Evolutionary conservation across 1,140 invertebrate genomes (phyloP).

Genomic region (Metopolophium dirhodum): DNA sequence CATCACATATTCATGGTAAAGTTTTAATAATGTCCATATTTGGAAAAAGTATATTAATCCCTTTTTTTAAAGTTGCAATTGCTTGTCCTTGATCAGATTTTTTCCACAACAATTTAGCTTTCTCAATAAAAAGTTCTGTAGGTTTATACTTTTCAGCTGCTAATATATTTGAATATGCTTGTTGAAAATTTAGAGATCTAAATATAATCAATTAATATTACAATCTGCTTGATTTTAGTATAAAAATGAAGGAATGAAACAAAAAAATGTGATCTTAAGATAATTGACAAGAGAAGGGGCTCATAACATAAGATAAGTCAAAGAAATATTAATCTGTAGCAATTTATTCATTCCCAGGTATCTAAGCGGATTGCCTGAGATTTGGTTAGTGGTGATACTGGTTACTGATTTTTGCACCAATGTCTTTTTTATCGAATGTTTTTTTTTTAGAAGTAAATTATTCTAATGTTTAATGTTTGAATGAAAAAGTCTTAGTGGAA

Average conservation of each 20-base stretch:
- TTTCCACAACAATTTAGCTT: slow-evolving; percentile 87
- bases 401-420: neutral
- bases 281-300: neutral
- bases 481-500: neutral
- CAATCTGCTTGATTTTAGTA: neutral
- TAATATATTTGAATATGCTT: slow-evolving; percentile 85
- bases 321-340: neutral
- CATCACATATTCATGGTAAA: slow-evolving; percentile 57
- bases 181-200: slow-evolving; percentile 67
- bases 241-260: neutral
- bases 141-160: slow-evolving; percentile 79
- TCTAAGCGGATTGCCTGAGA: neutral
- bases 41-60: slow-evolving; percentile 72
- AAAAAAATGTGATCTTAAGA: neutral
- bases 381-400: neutral
- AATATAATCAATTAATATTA: neutral
- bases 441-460: neutral
- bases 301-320: neutral
- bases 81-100: slow-evolving; percentile 83
- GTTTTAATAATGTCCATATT: slow-evolving; percentile 61
- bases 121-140: slow-evolving; percentile 80
- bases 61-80: slow-evolving; percentile 78
- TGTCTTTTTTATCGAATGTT: neutral
- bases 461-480: neutral
- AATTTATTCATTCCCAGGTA: neutral